Conservation (phyloP, 2,113 vertebrate species). For the Channa maculata region DNA sequence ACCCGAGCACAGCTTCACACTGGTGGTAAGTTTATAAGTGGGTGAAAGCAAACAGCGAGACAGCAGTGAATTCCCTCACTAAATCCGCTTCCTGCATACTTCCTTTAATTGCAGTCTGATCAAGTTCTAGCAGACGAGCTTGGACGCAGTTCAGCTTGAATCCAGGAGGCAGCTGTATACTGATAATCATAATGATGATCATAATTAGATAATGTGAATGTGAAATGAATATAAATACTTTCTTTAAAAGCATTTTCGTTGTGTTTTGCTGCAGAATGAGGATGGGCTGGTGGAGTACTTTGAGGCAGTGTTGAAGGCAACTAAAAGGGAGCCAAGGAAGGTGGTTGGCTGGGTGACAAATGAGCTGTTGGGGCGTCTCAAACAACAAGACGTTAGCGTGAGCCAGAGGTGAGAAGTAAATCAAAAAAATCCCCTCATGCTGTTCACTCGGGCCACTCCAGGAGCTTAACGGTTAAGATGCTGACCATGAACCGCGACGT, state of each 20-base stretch:
- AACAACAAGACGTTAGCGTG: constrained; percentile 85
- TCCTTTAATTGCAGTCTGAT: constrained; percentile 31
- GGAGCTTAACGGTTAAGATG: neutral
- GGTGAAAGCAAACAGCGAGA: neutral
- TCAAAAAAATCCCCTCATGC: neutral
- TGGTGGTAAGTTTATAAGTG: constrained; percentile 87
- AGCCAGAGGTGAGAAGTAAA: constrained; percentile 89
- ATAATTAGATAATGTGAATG: constrained; percentile 21
- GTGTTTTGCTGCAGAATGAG: constrained; percentile 87
- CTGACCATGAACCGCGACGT: neutral
- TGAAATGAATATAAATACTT: neutral
- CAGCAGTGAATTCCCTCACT: neutral
- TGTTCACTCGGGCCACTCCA: neutral
- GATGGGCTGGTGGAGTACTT: constrained; percentile 93
- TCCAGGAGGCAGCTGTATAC: constrained; percentile 33
- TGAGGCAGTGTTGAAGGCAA: constrained; percentile 86
- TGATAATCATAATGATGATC: neutral
- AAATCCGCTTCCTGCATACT: constrained; percentile 1
- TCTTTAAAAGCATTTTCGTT: neutral
- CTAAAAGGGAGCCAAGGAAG: constrained; percentile 88
- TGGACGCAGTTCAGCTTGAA: neutral
- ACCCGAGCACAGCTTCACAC: constrained; percentile 90
- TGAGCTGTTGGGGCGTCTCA: constrained; percentile 88
- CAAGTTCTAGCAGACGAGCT: constrained; percentile 2
- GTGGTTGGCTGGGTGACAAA: constrained; percentile 95